Conservation (phyloP, 2,113 vertebrate genomes). For the Nibea albiflora region DNA sequence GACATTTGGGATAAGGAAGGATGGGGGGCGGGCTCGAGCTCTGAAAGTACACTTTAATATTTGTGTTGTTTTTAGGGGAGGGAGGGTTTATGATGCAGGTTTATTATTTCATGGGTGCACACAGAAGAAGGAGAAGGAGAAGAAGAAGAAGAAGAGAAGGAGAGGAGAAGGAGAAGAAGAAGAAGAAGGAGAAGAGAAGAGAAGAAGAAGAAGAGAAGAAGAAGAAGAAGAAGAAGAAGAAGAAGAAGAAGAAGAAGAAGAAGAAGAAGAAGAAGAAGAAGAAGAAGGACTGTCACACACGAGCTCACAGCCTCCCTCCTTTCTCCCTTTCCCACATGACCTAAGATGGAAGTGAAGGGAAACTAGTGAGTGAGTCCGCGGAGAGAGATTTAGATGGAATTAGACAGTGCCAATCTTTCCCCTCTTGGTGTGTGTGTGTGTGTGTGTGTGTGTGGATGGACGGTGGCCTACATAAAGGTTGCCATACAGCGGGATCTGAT, state of each 20-base stretch:
- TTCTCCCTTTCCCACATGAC: conserved; percentile 35
- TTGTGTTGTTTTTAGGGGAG: conserved; percentile 10
- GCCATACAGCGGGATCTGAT: conserved; percentile 65
- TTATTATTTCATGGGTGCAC: conserved; percentile 22
- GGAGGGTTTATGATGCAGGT: not conserved
- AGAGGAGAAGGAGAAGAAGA: no score
- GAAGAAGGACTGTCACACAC: not conserved
- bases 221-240: no score
- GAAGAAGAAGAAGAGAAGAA: no score
- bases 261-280: not conserved
- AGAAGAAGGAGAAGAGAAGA: no score
- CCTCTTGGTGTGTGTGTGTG: conserved; percentile 37
- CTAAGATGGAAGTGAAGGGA: conserved; percentile 56
- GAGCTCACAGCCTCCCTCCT: conserved; percentile 15
- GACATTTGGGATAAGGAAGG: conserved; percentile 51
- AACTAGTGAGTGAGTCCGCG: conserved; percentile 38
- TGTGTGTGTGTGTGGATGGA: conserved; percentile 16
- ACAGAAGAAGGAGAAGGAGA: not conserved
- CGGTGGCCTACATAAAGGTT: conserved; percentile 75
- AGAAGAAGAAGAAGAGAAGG: not conserved
- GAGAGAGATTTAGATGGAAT: conserved; percentile 72
- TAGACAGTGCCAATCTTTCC: conserved; percentile 63
- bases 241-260: no score
- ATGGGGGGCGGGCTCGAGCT: conserved; percentile 4
- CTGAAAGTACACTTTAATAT: conserved; percentile 26